Evolutionary conservation across 2,797 vertebrate genomes (phyloP).

Genomic region (Melanotaenia parkinsoni): DNA sequence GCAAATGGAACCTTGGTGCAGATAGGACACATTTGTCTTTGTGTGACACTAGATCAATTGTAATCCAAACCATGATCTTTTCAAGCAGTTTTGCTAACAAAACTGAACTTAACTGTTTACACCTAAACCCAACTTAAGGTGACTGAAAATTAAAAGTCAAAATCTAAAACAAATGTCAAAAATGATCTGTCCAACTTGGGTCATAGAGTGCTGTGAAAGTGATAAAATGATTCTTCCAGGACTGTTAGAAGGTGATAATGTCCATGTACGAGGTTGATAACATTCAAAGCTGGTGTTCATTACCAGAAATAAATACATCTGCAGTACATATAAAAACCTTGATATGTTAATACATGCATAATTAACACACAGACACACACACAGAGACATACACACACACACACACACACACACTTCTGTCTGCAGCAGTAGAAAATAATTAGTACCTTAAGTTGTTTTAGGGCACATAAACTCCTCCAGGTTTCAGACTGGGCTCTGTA

Average conservation of each 20-base stretch:
- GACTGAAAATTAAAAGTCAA: neutral
- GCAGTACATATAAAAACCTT: neutral
- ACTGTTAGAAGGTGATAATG: neutral
- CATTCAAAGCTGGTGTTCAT: neutral
- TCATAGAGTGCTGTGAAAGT: neutral
- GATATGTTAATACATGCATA: neutral
- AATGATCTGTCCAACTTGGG: neutral
- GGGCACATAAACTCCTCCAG: slow-evolving; percentile 61
- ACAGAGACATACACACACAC: too few species aligned
- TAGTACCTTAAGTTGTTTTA: slow-evolving; percentile 65
- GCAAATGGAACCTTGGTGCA: neutral
- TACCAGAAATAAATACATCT: neutral
- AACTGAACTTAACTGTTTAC: neutral
- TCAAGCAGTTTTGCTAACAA: neutral
- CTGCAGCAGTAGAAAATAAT: slow-evolving; percentile 62
- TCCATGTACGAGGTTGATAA: neutral
- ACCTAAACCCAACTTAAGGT: neutral
- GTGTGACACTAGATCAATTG: neutral
- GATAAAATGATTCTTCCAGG: neutral
- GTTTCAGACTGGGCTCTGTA: slow-evolving; percentile 57
- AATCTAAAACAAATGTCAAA: neutral
- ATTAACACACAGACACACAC: neutral
- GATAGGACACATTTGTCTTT: neutral
- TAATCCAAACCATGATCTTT: neutral
- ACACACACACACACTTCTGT: neutral